These are phyloP conservation scores for Drosophila fulvimacula DNA, from an alignment of 2,888 invertebrate species.

Conservation along the genomic window DNA sequence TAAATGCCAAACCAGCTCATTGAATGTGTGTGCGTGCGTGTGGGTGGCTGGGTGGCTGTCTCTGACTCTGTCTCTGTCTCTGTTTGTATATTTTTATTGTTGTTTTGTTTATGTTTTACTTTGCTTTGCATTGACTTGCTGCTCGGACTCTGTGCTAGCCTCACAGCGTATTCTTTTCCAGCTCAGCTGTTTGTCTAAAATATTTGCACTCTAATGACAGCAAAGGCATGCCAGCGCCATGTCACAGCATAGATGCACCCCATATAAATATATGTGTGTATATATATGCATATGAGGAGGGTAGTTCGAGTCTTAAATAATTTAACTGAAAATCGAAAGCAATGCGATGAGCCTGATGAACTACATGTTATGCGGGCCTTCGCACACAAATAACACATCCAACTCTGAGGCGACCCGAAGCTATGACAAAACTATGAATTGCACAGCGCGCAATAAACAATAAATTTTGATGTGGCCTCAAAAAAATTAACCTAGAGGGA, in stretches of 20 bases:
- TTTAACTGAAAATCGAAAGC: constrained; percentile 38
- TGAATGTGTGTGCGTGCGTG: constrained; percentile 28
- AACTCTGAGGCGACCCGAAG: constrained; percentile 46
- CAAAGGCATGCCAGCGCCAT: constrained; percentile 44
- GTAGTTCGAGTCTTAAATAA: not conserved
- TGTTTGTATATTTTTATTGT: constrained; percentile 26
- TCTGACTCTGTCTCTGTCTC: not conserved
- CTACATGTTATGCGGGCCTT: constrained; percentile 68
- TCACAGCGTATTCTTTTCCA: constrained; percentile 26
- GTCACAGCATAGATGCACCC: not conserved
- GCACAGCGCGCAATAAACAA: constrained; percentile 63
- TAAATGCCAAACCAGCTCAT: constrained; percentile 60
- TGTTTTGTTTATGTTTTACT: constrained; percentile 75
- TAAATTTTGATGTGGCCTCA: constrained; percentile 66
- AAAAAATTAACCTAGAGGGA: constrained; percentile 6
- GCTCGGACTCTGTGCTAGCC: constrained; percentile 36
- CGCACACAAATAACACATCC: constrained; percentile 67
- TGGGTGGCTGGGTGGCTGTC: not conserved
- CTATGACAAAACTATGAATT: constrained; percentile 74
- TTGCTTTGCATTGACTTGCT: constrained; percentile 74
- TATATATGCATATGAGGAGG: not conserved
- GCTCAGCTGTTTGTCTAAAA: constrained; percentile 65
- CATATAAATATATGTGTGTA: not conserved
- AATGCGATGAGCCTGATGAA: constrained; percentile 49
- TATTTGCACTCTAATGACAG: constrained; percentile 70